Evolutionary conservation across 1,140 invertebrate genomes (phyloP), one percentile per base, ranked within the genome.

Genomic region (Trypoxylus dichotomus): DNA sequence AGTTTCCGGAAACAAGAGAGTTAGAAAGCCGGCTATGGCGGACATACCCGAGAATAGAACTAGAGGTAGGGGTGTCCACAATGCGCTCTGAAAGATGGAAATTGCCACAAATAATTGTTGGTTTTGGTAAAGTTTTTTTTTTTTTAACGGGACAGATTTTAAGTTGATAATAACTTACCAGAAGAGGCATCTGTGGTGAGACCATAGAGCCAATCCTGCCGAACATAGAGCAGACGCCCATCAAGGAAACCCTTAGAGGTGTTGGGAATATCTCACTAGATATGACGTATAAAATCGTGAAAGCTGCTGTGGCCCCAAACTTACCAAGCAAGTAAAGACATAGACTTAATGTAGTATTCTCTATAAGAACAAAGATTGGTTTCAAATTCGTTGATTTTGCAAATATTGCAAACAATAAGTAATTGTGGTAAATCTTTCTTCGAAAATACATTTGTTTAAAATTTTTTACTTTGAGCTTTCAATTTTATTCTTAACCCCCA

Each of bases 231-330:
- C 92, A 92, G 78, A 87, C 91, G 78, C 86, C 92, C 42, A 94
- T 88, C 43, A 92, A 84, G 13, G 91, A 91, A 79, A 90, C 89
- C 74, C 93, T 87, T 75, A 91, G 83, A 73, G 87, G 87, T 11
- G 93, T 94, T 15, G 93, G 93, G 85, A 93, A 94, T 84, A 94
- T 87, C 86, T 94, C 93, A 21, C 91, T 89, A 2, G 92, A 92
- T 80, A 91, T 92, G 79, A 94, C 89, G 85, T 93, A 94, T 8
- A 92, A 85, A 15, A 91, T 89, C 79, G 91, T 91, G 84, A 93
- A 93, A 0, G 92, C 90, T 81, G 90, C 89, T 13, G 92, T 91
- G 75, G 93, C 93, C 29, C 91, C 89, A 83, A 92, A 91, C 86
- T 95, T 95, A 13, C 94, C 94, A 15, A 91, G 82, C 76, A 96